Percentiles rank a stretch among this genome's conserved stretches.
These are phyloP conservation scores for Melanotaenia duboulayi DNA, from an alignment of 2,113 vertebrate species.

Conservation along the genomic window DNA sequence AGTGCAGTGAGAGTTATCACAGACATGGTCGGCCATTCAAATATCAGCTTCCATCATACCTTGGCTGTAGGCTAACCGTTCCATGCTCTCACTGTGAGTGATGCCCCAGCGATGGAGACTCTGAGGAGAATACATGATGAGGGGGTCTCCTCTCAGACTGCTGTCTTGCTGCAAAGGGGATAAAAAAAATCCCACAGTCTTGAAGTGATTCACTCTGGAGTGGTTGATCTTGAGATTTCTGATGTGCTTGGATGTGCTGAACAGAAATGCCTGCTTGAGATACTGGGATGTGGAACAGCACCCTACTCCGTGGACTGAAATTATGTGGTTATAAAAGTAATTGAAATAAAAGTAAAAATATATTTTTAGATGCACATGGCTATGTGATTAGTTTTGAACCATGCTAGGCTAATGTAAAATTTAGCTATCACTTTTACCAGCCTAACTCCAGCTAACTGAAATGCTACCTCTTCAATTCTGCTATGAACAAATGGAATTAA, in stretches of 20 bases:
- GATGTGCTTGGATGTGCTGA: slow-evolving; percentile 1
- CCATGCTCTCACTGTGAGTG: slow-evolving; percentile 85
- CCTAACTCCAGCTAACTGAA: too few relatives aligned
- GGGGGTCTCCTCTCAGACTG: slow-evolving; percentile 10
- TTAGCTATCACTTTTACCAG: too few relatives aligned
- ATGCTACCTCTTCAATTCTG: not conserved
- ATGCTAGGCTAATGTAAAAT: not conserved
- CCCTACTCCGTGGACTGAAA: not conserved
- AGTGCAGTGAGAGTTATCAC: not conserved
- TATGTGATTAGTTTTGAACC: not conserved
- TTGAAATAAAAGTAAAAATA: not conserved
- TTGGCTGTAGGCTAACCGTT: slow-evolving; percentile 83
- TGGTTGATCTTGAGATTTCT: slow-evolving; percentile 7
- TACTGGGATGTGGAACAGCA: not conserved
- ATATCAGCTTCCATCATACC: slow-evolving; percentile 63
- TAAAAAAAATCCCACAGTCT: not conserved
- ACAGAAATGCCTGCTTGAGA: not conserved
- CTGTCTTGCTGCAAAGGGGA: slow-evolving; percentile 2
- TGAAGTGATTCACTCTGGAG: not conserved
- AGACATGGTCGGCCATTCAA: not conserved
- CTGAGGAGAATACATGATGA: slow-evolving; percentile 85
- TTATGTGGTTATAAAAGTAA: not conserved
- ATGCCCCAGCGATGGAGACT: slow-evolving; percentile 85
- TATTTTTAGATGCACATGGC: not conserved
- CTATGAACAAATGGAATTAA: not conserved